Evolutionary conservation across 1,140 invertebrate species (phyloP), one percentile per base, ranked within the genome.

Genomic region (Drosophila pruinosa): DNA sequence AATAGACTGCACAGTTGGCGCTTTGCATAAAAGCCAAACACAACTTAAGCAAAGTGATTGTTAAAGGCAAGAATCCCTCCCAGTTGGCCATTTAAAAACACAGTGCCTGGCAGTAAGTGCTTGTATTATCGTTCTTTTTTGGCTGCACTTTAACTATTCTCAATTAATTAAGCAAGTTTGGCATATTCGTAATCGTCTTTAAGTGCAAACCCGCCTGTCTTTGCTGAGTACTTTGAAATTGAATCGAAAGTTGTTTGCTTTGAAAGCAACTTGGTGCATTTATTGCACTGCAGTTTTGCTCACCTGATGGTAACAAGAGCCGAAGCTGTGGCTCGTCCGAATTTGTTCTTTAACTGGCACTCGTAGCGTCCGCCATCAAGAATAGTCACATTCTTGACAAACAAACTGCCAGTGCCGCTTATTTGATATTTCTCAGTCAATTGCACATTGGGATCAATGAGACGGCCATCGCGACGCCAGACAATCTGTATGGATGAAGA

Each of bases 301-400:
- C 92, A 92, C 90, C 92, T 93, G 90, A 95, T 93, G 39, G 94
- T 95, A 4, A 97, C 93, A 65, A 95, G 92, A 15, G 94, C 94
- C 4, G 94, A 94, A 0, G 95, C 95, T 0, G 94, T 94, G 31
- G 94, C 94, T 61, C 95, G 93, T 1, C 97, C 97, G 81, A 95
- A 93, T 57, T 94, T 93, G 91, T 98, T 98, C 39, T 94, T 93
- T 0, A 97, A 95, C 4, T 94, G 94, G 86, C 98, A 99, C 92
- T 98, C 96, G 91, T 99, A 99, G 10, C 94, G 93, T n/a, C 97
- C 98, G 45, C 94, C 93, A 85, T 98, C 97, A 19, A 92, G 91
- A 14, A 93, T 74, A 1, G 94, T 94, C 0, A 97, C 92, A 78
- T 96, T 96, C 69, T 94, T 95, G 43, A 98, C 94, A 73, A 95